These are phyloP conservation scores for Sebastes aleutianus DNA, from an alignment of 2,797 vertebrate species.

Conservation along the genomic window DNA sequence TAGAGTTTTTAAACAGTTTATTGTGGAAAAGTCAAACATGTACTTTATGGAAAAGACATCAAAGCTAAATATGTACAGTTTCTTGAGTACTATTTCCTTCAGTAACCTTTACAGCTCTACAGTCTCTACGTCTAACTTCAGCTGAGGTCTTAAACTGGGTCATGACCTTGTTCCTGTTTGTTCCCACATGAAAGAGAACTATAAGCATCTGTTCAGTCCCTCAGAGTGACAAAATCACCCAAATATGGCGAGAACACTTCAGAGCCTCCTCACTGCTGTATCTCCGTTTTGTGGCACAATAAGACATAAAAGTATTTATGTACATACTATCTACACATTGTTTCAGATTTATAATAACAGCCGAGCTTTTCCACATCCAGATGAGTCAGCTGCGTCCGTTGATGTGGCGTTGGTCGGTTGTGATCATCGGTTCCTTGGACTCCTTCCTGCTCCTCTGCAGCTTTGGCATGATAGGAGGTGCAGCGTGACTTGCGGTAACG, in stretches of 20 bases:
- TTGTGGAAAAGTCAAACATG: constrained; percentile 16
- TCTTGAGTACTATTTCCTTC: neutral
- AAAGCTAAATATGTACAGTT: constrained; percentile 34
- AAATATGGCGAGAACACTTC: neutral
- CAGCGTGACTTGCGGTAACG: constrained; percentile 45
- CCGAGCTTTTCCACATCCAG: neutral
- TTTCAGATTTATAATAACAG: constrained; percentile 15
- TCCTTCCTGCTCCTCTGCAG: constrained; percentile 72
- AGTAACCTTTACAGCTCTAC: constrained; percentile 2
- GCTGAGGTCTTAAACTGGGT: constrained; percentile 5
- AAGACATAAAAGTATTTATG: constrained; percentile 8
- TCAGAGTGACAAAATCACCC: neutral
- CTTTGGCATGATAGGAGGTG: constrained; percentile 78
- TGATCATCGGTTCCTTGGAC: constrained; percentile 50
- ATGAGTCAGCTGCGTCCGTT: constrained; percentile 59
- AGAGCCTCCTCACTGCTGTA: neutral
- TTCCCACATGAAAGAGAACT: constrained; percentile 4
- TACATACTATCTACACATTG: constrained; percentile 48
- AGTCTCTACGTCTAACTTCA: constrained; percentile 1
- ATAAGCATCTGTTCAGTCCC: neutral
- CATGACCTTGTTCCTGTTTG: constrained; percentile 6
- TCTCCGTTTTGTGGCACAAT: neutral
- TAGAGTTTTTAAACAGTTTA: constrained; percentile 23
- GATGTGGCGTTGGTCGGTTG: constrained; percentile 29
- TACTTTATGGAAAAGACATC: neutral